Evolutionary conservation across 1,140 invertebrate species (phyloP).

Genomic region (Temnothorax nylanderi): DNA sequence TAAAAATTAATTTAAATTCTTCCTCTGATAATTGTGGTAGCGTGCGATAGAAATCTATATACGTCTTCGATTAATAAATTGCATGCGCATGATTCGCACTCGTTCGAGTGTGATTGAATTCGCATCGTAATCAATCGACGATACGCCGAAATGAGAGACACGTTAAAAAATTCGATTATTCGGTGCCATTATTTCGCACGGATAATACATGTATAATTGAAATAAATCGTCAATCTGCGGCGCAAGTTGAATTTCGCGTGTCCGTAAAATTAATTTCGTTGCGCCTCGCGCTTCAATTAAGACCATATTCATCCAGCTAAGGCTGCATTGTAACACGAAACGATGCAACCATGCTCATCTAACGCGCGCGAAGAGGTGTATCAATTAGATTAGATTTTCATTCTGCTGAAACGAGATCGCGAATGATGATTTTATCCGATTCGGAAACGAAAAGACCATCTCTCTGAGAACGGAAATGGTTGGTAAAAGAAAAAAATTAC

Average conservation of each 20-base stretch:
- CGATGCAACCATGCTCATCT: not conserved
- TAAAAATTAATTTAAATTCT: not conserved
- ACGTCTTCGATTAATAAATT: not conserved
- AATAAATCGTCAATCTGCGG: slow-evolving; percentile 19
- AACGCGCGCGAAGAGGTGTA: not conserved
- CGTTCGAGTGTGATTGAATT: not conserved
- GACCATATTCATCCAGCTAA: not conserved
- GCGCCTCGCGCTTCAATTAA: slow-evolving; percentile 15
- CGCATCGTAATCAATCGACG: not conserved
- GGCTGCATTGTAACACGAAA: not conserved
- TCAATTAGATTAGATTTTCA: slow-evolving; percentile 17
- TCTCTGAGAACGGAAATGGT: not conserved
- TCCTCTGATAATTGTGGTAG: not conserved
- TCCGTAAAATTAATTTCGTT: slow-evolving; percentile 30
- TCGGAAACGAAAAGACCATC: not conserved
- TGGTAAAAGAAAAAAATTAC: not conserved
- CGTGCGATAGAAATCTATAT: not conserved
- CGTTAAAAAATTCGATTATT: slow-evolving; percentile 28
- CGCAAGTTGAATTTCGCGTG: not conserved
- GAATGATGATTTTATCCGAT: not conserved
- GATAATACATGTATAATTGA: slow-evolving; percentile 10
- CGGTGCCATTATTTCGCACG: slow-evolving; percentile 2
- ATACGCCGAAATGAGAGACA: not conserved
- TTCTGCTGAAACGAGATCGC: not conserved
- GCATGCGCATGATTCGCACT: not conserved